Evolutionary conservation across 2,113 vertebrate genomes (phyloP), one percentile per base, ranked within the genome.

Genomic region (Dascyllus trimaculatus): DNA sequence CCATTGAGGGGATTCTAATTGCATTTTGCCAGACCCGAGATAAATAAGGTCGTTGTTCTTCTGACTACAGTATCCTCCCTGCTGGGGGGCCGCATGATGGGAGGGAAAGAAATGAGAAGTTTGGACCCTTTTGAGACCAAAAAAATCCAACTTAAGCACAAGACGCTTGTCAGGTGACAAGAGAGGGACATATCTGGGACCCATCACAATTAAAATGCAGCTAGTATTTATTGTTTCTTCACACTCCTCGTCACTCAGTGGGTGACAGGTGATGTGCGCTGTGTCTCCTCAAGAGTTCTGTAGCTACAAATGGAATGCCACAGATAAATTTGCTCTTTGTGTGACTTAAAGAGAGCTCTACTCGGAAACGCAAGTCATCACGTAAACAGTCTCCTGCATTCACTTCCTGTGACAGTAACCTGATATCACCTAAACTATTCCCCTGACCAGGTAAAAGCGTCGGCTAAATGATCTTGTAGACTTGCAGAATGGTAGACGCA

Each of bases 1-100:
- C 90, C 88, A 84, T 38, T 79, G 87, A 90, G 89, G 86, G 89
- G 84, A 92, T 93, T 92, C 93, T 95, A 93, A 95, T 95, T 95
- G 94, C 91, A 92, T 95, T 95, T 94, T 77, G 94, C 86, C 91
- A 89, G 79, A 87, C 77, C 82, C n/a, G 89, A 92, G 89, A 88
- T 93, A 95, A 95, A 94, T 75, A 48, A 89, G 88, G 85, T 86
- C 75, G 88, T 93, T 94, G 92, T 94, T 94, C 93, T 94, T 94
- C 93, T 91, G 79, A 82, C 87, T 71, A 67, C 86, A 92, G 92
- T 80, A 75, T 90, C 69, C 65, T 74, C 82, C 79, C 83, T 79
- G 83, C 80, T 78, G 78, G 48, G 32, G 54, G 69, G 49, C 7
- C 38, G 57, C 52, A 66, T 5, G 58, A 72, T 59, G 54, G 62